Evolutionary conservation across 2,888 invertebrate genomes (phyloP), one percentile per base, ranked within the genome.

Genomic region (Pterostichus madidus): DNA sequence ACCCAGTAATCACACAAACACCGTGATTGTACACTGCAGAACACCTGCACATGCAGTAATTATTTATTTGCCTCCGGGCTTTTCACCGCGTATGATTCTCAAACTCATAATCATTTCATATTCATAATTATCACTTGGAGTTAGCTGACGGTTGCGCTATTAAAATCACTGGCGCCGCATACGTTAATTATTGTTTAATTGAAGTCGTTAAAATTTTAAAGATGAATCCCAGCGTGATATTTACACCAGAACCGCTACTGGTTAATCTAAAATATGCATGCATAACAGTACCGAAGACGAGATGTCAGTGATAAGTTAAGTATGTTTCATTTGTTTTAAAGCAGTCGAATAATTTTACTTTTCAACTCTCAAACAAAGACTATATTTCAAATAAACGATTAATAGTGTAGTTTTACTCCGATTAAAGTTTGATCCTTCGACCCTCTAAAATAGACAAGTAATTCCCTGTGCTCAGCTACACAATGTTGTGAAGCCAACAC

Each of bases 131-230:
- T 64, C 64, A 64, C 64, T 64, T 35, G 64, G n/a, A 59, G 64
- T 32, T 64, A 0, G 17, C 39, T 71, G 68, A 71, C 17, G 35
- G 44, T 13, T 68, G 68, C 13, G 44, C 68, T 17, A 71, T 71
- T 44, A 71, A 44, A 71, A 71, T 44, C 17, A 71, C 13, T 17
- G 44, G 68, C 39, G 68, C 68, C 68, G 44, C 39, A 17, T 71
- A 71, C 24, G 5, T 61, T 61, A 32, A 61, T 61, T 61, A 61
- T 71, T 71, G 44, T 71, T 71, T 71, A 71, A 71, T 71, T 71
- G 17, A 71, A 71, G 44, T 44, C 68, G 44, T 44, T 71, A 44
- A 71, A 64, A 71, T 44, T 24, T 71, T 71, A 39, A 71, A 71
- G 68, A 61, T 32, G 61, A 71, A 15, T 7, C 68, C 3, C 68